Conservation (phyloP, 2,888 invertebrate genomes). For the Meiosimyza platycephala region DNA sequence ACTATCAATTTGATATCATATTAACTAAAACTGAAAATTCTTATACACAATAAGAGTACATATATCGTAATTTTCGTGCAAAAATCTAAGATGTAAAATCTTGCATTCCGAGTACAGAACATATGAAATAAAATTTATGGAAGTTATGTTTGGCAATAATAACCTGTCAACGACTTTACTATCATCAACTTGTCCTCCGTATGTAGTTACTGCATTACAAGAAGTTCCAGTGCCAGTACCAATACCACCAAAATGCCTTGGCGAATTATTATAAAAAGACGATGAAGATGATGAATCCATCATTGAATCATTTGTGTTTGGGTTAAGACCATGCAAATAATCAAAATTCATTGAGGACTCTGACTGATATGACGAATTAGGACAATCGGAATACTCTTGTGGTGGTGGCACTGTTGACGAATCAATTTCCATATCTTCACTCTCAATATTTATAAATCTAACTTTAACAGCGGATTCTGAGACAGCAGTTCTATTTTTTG, state of each 20-base stretch:
- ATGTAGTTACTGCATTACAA: conserved; percentile 14
- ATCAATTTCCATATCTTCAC: conserved; percentile 66
- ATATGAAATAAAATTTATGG: neutral
- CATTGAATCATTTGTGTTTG: conserved; percentile 37
- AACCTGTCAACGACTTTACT: conserved; percentile 65
- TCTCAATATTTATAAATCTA: conserved; percentile 52
- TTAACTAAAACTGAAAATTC: too few relatives aligned
- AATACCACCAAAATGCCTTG: conserved; percentile 45
- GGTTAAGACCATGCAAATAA: conserved; percentile 60
- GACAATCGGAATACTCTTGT: conserved; percentile 58
- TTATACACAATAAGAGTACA: too few relatives aligned
- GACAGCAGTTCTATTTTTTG: neutral
- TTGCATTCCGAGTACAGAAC: neutral
- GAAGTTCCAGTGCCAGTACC: conserved; percentile 32
- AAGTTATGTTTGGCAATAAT: conserved; percentile 49
- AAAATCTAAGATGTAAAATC: too few relatives aligned
- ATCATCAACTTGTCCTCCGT: conserved; percentile 61
- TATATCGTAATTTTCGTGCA: too few relatives aligned
- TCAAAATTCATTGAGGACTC: conserved; percentile 65
- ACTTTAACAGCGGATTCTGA: neutral
- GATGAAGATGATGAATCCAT: conserved; percentile 47
- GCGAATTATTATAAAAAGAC: conserved; percentile 38
- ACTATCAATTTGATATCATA: too few relatives aligned
- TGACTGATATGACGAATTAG: conserved; percentile 52
- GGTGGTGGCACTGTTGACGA: conserved; percentile 59